A percentile compares a stretch with the other conserved stretches of the same genome.
Evolutionary conservation across 2,888 invertebrate species (phyloP).

Genomic region (Rhamnusium bicolor): DNA sequence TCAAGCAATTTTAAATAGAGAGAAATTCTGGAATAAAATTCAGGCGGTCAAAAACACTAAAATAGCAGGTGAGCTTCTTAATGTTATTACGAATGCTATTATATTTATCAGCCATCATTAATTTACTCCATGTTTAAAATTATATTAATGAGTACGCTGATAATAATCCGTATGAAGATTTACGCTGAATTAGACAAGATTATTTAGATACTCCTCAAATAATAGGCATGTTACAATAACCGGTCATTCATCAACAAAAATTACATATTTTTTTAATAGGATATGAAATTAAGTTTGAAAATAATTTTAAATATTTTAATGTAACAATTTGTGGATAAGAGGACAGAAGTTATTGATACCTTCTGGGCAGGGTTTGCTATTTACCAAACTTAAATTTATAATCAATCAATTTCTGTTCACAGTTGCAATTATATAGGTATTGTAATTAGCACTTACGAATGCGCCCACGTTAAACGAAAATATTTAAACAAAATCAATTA

Average conservation of each 20-base stretch:
- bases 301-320: too few species aligned
- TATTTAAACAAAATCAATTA: too few species aligned
- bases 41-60: not conserved
- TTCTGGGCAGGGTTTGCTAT: too few species aligned
- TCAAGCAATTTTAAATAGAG: too few species aligned
- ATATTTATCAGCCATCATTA: not conserved
- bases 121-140: not conserved
- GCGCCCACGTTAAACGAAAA: too few species aligned
- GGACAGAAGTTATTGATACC: not conserved
- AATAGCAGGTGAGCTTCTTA: not conserved
- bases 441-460: too few species aligned
- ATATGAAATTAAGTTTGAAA: not conserved
- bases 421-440: too few species aligned
- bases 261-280: not conserved
- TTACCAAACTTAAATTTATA: too few species aligned
- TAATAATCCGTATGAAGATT: conserved; percentile 11
- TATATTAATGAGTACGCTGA: not conserved
- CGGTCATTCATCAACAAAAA: not conserved
- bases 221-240: not conserved
- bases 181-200: not conserved
- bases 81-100: not conserved
- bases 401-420: too few species aligned
- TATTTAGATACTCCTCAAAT: not conserved
- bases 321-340: too few species aligned
- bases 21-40: not conserved